phyloP scores from a whole-genome alignment of 2,888 invertebrate species.

The Malacosoma neustria region DNA sequence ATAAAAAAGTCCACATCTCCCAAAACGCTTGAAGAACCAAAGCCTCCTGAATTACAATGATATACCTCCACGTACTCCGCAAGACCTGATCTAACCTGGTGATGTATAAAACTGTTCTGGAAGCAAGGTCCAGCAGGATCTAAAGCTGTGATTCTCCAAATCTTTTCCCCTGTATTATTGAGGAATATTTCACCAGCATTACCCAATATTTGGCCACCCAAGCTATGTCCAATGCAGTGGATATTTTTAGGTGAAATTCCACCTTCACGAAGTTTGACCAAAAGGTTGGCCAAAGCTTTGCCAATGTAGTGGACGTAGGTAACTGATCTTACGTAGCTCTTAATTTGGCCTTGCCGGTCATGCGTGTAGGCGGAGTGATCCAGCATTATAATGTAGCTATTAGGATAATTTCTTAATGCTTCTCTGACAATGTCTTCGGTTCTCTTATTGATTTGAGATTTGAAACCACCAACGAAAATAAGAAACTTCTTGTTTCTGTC shows the following conservation, averaged over 20 bases:
- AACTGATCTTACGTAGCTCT: constrained; percentile 21
- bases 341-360: constrained; percentile 12
- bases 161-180: constrained; percentile 12
- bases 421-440: constrained; percentile 18
- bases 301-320: constrained; percentile 21
- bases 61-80: constrained; percentile 61
- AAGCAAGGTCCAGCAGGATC: constrained; percentile 19
- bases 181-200: constrained; percentile 11
- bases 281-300: constrained; percentile 15
- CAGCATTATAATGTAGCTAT: constrained; percentile 20
- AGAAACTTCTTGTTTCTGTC: not conserved
- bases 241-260: constrained; percentile 15
- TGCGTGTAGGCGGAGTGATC: constrained; percentile 22
- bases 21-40: constrained; percentile 40
- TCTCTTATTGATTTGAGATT: not conserved
- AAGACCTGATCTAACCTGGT: constrained; percentile 45
- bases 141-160: constrained; percentile 16
- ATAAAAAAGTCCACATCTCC: constrained; percentile 62
- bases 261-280: constrained; percentile 12
- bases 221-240: constrained; percentile 20
- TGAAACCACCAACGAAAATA: constrained; percentile 1
- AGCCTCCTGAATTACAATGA: constrained; percentile 58
- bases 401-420: constrained; percentile 15
- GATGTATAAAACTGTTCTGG: constrained; percentile 14
- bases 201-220: constrained; percentile 19